Percentiles rank a stretch among this genome's conserved stretches.
phyloP scores from a whole-genome alignment of 1,140 invertebrate genomes.

The Goniozus legneri region DNA sequence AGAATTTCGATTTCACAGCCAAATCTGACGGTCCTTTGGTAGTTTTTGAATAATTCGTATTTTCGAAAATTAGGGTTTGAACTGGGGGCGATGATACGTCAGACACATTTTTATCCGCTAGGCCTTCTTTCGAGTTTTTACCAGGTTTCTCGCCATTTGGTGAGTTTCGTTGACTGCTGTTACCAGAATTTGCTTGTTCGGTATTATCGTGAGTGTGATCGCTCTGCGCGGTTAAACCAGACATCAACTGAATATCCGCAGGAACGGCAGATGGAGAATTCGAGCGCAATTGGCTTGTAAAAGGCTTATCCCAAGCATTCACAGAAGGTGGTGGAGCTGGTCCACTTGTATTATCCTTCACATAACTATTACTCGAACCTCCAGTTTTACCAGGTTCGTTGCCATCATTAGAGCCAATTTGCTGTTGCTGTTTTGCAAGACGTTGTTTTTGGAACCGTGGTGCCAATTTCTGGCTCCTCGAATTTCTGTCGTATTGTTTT shows the following conservation, averaged over 20 bases:
- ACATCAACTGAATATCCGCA: constrained; percentile 41
- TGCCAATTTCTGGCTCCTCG: constrained; percentile 59
- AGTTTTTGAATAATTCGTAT: constrained; percentile 75
- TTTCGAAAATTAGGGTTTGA: constrained; percentile 88
- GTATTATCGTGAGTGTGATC: constrained; percentile 35
- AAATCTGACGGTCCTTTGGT: constrained; percentile 44
- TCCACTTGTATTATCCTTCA: constrained; percentile 53
- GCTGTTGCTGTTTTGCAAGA: constrained; percentile 54
- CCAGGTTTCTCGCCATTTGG: constrained; percentile 51
- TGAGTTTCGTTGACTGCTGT: constrained; percentile 60
- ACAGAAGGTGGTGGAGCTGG: constrained; percentile 65
- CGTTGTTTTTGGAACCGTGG: constrained; percentile 79
- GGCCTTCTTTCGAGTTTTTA: constrained; percentile 35
- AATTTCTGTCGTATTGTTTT: constrained; percentile 57
- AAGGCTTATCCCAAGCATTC: constrained; percentile 85
- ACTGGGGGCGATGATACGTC: constrained; percentile 75
- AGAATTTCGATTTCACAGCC: constrained; percentile 53
- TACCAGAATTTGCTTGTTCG: constrained; percentile 34
- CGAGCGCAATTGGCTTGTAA: constrained; percentile 62
- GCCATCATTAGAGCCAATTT: constrained; percentile 38
- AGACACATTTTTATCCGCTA: constrained; percentile 58
- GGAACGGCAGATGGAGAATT: constrained; percentile 47
- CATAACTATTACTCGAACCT: constrained; percentile 29
- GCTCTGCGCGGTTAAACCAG: constrained; percentile 29
- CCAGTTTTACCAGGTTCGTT: constrained; percentile 44